Evolutionary conservation across 2,888 invertebrate species (phyloP).

Genomic region (Cosmopolites sordidus): DNA sequence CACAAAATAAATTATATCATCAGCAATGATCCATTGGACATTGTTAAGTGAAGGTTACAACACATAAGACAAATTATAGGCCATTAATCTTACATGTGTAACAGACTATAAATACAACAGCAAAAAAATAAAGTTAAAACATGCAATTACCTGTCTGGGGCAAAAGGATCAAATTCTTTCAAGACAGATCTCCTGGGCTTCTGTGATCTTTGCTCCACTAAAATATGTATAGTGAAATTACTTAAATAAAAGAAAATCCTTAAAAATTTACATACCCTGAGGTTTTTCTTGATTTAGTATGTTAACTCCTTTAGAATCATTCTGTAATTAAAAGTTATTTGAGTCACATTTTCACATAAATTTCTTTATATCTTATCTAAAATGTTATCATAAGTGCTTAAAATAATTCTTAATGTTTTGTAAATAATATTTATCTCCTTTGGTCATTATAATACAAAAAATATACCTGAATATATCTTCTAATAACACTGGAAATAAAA

Average conservation of each 20-base stretch:
- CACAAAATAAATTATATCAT: no score
- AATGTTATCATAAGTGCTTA: no score
- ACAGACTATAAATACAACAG: no score
- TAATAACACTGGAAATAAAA: slow-evolving; percentile 19
- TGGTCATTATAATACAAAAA: not conserved
- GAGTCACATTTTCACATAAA: no score
- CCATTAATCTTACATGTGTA: no score
- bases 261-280: not conserved
- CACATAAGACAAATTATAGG: no score
- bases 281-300: not conserved
- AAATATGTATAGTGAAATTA: slow-evolving; percentile 1
- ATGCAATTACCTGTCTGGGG: slow-evolving; percentile 10
- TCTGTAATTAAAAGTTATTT: not conserved
- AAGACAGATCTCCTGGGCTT: slow-evolving; percentile 15
- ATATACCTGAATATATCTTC: slow-evolving; percentile 21
- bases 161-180: slow-evolving; percentile 17
- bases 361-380: no score
- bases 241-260: not conserved
- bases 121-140: no score
- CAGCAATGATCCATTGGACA: no score
- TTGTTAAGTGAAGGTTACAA: no score
- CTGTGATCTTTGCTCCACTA: slow-evolving; percentile 1
- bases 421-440: no score
- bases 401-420: no score
- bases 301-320: not conserved